Evolutionary conservation across 2,113 vertebrate species (phyloP).

Genomic region (Tachysurus fulvidraco): DNA sequence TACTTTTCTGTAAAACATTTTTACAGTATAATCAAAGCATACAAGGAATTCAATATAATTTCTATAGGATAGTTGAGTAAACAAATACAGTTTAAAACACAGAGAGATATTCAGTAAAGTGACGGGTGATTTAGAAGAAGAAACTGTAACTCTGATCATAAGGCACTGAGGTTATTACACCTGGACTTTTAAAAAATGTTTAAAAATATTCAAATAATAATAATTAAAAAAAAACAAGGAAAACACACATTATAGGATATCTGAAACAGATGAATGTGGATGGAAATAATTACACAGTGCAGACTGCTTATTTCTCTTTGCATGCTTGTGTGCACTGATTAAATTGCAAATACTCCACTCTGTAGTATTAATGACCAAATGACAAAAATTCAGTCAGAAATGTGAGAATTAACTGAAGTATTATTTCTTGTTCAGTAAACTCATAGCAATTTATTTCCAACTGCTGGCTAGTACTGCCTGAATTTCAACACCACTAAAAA

Average conservation of each 20-base stretch:
- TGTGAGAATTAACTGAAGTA: background rate
- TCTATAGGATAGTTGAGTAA: constrained; percentile 10
- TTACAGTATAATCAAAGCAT: background rate
- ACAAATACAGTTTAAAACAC: constrained; percentile 28
- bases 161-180: constrained; percentile 38
- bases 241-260: background rate
- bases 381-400: background rate
- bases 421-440: background rate
- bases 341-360: constrained; percentile 28
- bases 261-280: background rate
- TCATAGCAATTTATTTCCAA: background rate
- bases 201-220: background rate
- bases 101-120: constrained; percentile 3
- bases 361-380: background rate
- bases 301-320: background rate
- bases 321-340: background rate
- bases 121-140: background rate
- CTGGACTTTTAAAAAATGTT: constrained; percentile 15
- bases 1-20: constrained; percentile 18
- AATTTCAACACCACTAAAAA: background rate
- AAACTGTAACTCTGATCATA: constrained; percentile 30
- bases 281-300: background rate
- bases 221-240: background rate
- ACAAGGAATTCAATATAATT: background rate
- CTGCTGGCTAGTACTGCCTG: background rate